These are phyloP conservation scores for Epicauta chinensis DNA, from an alignment of 1,140 invertebrate species.

Conservation along the genomic window DNA sequence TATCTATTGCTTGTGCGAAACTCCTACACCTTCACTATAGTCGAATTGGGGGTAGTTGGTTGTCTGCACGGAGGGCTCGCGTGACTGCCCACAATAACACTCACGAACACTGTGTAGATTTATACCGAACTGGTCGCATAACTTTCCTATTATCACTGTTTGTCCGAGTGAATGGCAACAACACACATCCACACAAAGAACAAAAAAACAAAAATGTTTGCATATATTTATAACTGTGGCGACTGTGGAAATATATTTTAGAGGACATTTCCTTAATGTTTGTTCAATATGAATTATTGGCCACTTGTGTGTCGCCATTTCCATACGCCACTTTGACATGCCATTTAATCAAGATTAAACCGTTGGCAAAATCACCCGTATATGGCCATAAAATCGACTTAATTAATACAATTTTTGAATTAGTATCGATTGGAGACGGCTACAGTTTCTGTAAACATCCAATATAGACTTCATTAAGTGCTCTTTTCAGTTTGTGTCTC, in stretches of 20 bases:
- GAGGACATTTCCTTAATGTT: conserved; percentile 7
- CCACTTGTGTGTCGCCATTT: not conserved
- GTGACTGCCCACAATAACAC: conserved; percentile 26
- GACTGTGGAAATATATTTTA: conserved; percentile 17
- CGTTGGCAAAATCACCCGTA: too few relatives aligned
- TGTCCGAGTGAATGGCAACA: conserved; percentile 20
- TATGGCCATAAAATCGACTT: too few relatives aligned
- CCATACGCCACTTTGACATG: too few relatives aligned
- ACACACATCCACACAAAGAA: too few relatives aligned
- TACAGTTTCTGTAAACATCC: too few relatives aligned
- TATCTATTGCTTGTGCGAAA: too few relatives aligned
- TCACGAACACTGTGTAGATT: conserved; percentile 26
- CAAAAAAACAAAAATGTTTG: not conserved
- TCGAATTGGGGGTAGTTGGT: not conserved
- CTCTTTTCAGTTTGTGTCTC: too few relatives aligned
- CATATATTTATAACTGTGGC: conserved; percentile 20
- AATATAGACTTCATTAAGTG: too few relatives aligned
- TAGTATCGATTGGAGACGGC: too few relatives aligned
- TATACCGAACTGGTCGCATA: conserved; percentile 21
- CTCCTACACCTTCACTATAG: not conserved
- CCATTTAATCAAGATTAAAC: too few relatives aligned
- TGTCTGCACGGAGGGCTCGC: conserved; percentile 10
- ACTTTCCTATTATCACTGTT: conserved; percentile 29
- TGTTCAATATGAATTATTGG: conserved; percentile 3
- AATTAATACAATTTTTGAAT: too few relatives aligned